phyloP scores from a whole-genome alignment of 2,888 invertebrate genomes.

The Hirtodrosophila alboralis region DNA sequence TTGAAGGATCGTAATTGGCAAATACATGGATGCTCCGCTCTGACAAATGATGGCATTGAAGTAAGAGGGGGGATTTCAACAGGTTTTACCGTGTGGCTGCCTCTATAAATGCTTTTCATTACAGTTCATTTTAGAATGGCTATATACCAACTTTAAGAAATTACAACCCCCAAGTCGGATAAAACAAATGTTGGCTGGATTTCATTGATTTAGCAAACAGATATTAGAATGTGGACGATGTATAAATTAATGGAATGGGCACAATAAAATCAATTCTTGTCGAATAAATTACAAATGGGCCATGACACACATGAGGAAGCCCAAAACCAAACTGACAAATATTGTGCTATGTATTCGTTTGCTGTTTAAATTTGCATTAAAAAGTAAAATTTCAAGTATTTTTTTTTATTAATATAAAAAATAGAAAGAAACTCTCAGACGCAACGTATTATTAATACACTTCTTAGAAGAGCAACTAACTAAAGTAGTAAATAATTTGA shows the following conservation, averaged over 20 bases:
- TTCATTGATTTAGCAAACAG: slow-evolving; percentile 18
- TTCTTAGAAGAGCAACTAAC: background rate
- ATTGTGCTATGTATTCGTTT: slow-evolving; percentile 31
- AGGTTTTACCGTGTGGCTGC: too few relatives aligned
- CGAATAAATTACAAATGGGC: slow-evolving; percentile 46
- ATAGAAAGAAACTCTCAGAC: background rate
- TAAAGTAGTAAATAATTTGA: too few relatives aligned
- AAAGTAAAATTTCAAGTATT: slow-evolving; percentile 26
- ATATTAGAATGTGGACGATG: slow-evolving; percentile 1
- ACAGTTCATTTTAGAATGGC: slow-evolving; percentile 46
- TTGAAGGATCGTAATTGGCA: slow-evolving; percentile 98
- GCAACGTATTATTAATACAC: slow-evolving; percentile 17
- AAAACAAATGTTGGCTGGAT: slow-evolving; percentile 16
- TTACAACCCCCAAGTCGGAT: slow-evolving; percentile 9
- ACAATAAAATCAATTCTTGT: slow-evolving; percentile 47
- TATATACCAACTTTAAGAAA: slow-evolving; percentile 24
- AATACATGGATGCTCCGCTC: slow-evolving; percentile 97
- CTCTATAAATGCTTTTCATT: background rate
- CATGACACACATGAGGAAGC: slow-evolving; percentile 31
- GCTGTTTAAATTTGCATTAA: slow-evolving; percentile 34
- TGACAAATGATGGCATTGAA: slow-evolving; percentile 94
- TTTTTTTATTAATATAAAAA: background rate
- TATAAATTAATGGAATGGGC: slow-evolving; percentile 62
- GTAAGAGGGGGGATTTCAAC: slow-evolving; percentile 87
- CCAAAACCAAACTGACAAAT: slow-evolving; percentile 17